Evolutionary conservation across 2,113 vertebrate genomes (phyloP).

Genomic region (Plecotus auritus): DNA sequence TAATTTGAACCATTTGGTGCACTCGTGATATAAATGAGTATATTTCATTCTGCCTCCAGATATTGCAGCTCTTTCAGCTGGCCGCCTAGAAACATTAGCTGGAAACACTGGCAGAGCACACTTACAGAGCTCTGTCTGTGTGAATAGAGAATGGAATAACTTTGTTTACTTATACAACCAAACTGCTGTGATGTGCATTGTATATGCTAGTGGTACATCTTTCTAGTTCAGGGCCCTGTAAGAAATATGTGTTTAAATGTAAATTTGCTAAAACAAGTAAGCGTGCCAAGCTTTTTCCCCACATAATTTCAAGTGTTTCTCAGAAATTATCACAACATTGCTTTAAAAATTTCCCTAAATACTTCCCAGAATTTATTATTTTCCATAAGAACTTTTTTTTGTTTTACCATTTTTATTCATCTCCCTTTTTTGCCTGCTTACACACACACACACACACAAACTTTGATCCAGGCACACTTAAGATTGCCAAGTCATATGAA

Average conservation of each 20-base stretch:
- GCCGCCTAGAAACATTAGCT: conserved; percentile 61
- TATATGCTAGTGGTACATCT: background rate
- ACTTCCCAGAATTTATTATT: conserved; percentile 69
- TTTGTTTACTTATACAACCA: conserved; percentile 52
- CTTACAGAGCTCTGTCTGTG: background rate
- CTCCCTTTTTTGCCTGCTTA: background rate
- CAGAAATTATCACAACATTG: conserved; percentile 67
- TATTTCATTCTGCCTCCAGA: conserved; percentile 63
- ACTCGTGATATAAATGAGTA: conserved; percentile 53
- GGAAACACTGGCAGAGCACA: conserved; percentile 47
- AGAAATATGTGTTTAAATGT: conserved; percentile 58
- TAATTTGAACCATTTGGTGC: conserved; percentile 61
- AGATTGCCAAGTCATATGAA: conserved; percentile 58
- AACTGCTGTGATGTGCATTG: conserved; percentile 19
- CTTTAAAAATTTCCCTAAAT: conserved; percentile 64
- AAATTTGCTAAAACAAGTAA: conserved; percentile 71
- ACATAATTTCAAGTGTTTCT: conserved; percentile 67
- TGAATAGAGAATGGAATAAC: background rate
- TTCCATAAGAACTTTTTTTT: conserved; percentile 47
- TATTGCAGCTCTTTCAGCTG: conserved; percentile 63
- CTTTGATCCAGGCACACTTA: conserved; percentile 3
- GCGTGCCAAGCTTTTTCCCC: conserved; percentile 48
- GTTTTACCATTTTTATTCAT: conserved; percentile 44
- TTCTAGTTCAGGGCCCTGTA: background rate
- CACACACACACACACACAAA: background rate